phyloP scores from a whole-genome alignment of 1,140 invertebrate species.

The Lordiphosa mommai region DNA sequence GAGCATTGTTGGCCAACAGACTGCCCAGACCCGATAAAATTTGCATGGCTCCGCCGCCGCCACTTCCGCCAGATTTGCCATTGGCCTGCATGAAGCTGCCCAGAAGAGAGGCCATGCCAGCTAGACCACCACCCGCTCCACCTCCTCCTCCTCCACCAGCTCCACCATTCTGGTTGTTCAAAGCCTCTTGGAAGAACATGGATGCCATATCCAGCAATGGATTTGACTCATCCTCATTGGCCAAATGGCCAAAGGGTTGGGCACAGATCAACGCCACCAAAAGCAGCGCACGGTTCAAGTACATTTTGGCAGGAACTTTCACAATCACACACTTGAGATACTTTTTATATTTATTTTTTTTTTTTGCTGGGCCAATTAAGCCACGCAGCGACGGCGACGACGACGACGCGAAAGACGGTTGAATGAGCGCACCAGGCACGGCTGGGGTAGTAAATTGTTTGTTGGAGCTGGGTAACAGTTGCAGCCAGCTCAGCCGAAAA shows the following conservation, averaged over 20 bases:
- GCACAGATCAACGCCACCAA: conserved; percentile 65
- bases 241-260: conserved; percentile 54
- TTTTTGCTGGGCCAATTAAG: conserved; percentile 54
- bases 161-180: conserved; percentile 80
- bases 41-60: conserved; percentile 72
- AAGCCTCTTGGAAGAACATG: conserved; percentile 81
- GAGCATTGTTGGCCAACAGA: conserved; percentile 64
- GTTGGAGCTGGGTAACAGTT: conserved; percentile 8
- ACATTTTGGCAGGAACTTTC: conserved; percentile 75
- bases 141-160: conserved; percentile 75
- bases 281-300: conserved; percentile 62
- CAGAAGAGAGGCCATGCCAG: conserved; percentile 79
- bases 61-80: conserved; percentile 60
- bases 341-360: conserved; percentile 28
- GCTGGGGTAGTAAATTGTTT: conserved; percentile 9
- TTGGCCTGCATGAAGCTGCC: conserved; percentile 82
- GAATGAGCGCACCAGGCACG: conserved; percentile 38
- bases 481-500: conserved; percentile 68
- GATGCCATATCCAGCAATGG: conserved; percentile 82
- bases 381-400: conserved; percentile 48
- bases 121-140: conserved; percentile 78
- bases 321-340: conserved; percentile 76
- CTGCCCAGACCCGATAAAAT: conserved; percentile 79
- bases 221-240: conserved; percentile 80
- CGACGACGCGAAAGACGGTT: conserved; percentile 51